A percentile compares a stretch with the other conserved stretches of the same genome.
Evolutionary conservation across 2,113 vertebrate genomes (phyloP).

Genomic region (Siphamia tubifer): DNA sequence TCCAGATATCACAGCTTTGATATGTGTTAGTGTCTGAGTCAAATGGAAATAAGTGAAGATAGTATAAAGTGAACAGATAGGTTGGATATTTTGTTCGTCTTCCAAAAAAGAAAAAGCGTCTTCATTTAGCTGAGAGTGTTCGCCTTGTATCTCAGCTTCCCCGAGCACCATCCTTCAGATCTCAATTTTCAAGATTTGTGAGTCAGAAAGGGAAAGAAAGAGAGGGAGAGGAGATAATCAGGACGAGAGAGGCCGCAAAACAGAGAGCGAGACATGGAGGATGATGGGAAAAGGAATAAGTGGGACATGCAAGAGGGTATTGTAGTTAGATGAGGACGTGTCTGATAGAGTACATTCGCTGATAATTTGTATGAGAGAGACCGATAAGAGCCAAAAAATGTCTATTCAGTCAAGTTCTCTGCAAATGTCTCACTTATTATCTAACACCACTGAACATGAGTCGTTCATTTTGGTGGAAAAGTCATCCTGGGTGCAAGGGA

Average conservation of each 20-base stretch:
- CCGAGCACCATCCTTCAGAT: conserved; percentile 47
- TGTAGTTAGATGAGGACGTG: conserved; percentile 14
- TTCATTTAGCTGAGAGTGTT: conserved; percentile 43
- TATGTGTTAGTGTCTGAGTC: neutral
- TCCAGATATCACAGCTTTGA: neutral
- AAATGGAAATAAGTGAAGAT: neutral
- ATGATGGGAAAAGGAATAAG: neutral
- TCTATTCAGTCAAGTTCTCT: no score
- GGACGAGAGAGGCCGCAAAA: conserved; percentile 2
- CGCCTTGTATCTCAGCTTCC: conserved; percentile 41
- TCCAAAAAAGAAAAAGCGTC: conserved; percentile 10
- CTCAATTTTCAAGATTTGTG: conserved; percentile 67
- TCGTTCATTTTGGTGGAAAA: no score
- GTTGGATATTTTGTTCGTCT: neutral
- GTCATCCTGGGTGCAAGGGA: no score
- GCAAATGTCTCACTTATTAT: no score
- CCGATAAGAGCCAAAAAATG: no score
- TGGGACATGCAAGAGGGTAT: conserved; percentile 5
- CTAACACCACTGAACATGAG: no score
- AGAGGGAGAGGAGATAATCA: conserved; percentile 18
- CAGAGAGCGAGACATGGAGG: neutral
- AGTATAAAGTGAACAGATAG: neutral
- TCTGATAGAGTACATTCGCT: neutral
- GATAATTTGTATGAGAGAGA: conserved; percentile 1
- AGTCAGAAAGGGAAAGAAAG: conserved; percentile 37